These are phyloP conservation scores for Triplophysa yarkandensis DNA, from an alignment of 2,797 vertebrate species.

Conservation along the genomic window DNA sequence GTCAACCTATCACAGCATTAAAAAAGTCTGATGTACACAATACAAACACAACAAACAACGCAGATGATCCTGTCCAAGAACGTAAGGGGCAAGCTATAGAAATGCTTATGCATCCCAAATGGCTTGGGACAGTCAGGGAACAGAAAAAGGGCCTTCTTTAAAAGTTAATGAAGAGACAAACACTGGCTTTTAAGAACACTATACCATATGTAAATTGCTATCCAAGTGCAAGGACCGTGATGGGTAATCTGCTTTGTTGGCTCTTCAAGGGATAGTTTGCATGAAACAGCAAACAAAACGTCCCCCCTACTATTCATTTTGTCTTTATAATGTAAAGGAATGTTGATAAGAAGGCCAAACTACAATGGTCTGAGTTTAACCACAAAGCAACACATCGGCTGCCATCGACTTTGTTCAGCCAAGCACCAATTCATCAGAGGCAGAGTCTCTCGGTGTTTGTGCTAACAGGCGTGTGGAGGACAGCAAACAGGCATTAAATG, in stretches of 20 bases:
- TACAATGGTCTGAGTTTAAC: neutral
- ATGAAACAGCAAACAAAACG: constrained; percentile 4
- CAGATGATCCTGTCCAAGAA: too few relatives aligned
- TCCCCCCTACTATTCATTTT: constrained; percentile 6
- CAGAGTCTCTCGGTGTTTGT: constrained; percentile 14
- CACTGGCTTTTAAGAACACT: neutral
- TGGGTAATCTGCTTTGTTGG: neutral
- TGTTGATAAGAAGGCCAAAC: neutral
- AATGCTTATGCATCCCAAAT: too few relatives aligned
- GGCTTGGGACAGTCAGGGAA: too few relatives aligned
- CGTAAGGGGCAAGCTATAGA: too few relatives aligned
- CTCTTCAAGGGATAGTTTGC: constrained; percentile 4
- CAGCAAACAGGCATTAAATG: constrained; percentile 55
- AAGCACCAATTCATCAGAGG: constrained; percentile 27
- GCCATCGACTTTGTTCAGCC: constrained; percentile 2
- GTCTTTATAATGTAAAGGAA: neutral
- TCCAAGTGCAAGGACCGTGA: neutral
- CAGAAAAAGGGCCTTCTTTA: neutral
- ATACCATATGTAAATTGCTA: constrained; percentile 11
- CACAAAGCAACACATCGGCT: constrained; percentile 5
- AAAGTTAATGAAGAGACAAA: neutral
- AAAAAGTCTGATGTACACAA: constrained; percentile 40
- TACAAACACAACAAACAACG: too few relatives aligned
- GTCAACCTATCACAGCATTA: constrained; percentile 47
- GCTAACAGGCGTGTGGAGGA: constrained; percentile 4